A percentile compares a stretch with the other conserved stretches of the same genome.
Evolutionary conservation across 2,888 invertebrate genomes (phyloP).

Genomic region (Papilio demoleus): DNA sequence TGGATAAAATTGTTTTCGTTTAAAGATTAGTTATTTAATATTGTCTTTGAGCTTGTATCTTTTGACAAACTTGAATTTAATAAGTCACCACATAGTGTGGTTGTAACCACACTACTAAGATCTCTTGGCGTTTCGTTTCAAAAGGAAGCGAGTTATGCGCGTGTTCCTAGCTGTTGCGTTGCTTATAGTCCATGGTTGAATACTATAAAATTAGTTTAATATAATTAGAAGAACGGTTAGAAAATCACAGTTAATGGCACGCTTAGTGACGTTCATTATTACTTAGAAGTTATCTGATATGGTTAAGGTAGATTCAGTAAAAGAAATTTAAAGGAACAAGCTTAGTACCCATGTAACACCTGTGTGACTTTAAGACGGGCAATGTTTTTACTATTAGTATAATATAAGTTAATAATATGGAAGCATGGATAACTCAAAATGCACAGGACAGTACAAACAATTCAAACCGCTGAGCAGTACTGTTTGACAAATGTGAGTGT

Average conservation of each 20-base stretch:
- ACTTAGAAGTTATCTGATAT: no score
- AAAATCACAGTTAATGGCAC: no score
- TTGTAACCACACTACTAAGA: slow-evolving; percentile 30
- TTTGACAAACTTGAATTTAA: slow-evolving; percentile 4
- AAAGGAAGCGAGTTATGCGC: slow-evolving; percentile 74
- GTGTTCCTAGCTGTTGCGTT: slow-evolving; percentile 66
- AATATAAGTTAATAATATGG: no score
- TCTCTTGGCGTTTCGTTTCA: slow-evolving; percentile 52
- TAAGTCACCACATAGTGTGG: neutral
- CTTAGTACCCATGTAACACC: no score
- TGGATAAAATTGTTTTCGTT: no score
- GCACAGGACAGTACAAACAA: slow-evolving; percentile 24
- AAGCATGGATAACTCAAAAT: slow-evolving; percentile 48
- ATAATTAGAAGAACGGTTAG: neutral
- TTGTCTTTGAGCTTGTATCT: no score
- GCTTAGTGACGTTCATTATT: no score
- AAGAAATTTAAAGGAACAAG: no score
- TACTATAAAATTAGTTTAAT: slow-evolving; percentile 67
- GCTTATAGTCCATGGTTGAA: slow-evolving; percentile 71
- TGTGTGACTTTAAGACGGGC: no score
- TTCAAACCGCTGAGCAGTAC: slow-evolving; percentile 8
- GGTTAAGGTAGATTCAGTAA: no score
- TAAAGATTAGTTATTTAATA: no score
- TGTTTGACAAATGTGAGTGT: slow-evolving; percentile 43
- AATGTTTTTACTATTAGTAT: no score